phyloP scores from a whole-genome alignment of 2,888 invertebrate genomes.

The Drosophila longiperda region DNA sequence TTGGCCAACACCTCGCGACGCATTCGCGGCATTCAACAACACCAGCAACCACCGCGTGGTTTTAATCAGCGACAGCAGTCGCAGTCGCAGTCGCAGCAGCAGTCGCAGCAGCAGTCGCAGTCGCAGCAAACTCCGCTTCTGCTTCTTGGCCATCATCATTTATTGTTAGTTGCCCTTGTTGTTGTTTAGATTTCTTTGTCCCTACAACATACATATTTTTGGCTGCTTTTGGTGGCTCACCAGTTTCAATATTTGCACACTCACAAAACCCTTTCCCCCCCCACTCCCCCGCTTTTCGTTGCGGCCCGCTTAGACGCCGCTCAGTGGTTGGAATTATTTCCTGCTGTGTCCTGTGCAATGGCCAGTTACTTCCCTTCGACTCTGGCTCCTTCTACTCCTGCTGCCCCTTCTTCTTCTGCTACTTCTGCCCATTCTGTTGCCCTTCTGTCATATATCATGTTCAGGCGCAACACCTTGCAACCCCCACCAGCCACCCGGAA shows the following conservation, averaged over 20 bases:
- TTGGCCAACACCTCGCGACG: constrained; percentile 75
- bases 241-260: constrained; percentile 76
- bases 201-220: constrained; percentile 54
- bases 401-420: not conserved
- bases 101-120: constrained; percentile 2
- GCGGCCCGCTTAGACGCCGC: not conserved
- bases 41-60: constrained; percentile 57
- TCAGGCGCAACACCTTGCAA: constrained; percentile 59
- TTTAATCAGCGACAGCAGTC: constrained; percentile 74
- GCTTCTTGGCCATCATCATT: constrained; percentile 67
- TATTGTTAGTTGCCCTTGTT: constrained; percentile 68
- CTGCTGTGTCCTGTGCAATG: constrained; percentile 66
- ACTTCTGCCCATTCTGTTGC: constrained; percentile 22
- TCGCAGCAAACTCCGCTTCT: constrained; percentile 30
- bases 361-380: constrained; percentile 3
- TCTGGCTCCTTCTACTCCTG: constrained; percentile 3
- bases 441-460: constrained; percentile 77
- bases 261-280: not conserved
- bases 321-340: constrained; percentile 74
- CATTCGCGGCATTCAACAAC: constrained; percentile 64
- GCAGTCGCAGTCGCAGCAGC: constrained; percentile 63
- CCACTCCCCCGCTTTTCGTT: not conserved
- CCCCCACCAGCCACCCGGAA: constrained; percentile 5
- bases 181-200: constrained; percentile 80
- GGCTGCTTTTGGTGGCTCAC: constrained; percentile 57